Evolutionary conservation across 2,113 vertebrate genomes (phyloP).

Genomic region (Toxotes jaculatrix): DNA sequence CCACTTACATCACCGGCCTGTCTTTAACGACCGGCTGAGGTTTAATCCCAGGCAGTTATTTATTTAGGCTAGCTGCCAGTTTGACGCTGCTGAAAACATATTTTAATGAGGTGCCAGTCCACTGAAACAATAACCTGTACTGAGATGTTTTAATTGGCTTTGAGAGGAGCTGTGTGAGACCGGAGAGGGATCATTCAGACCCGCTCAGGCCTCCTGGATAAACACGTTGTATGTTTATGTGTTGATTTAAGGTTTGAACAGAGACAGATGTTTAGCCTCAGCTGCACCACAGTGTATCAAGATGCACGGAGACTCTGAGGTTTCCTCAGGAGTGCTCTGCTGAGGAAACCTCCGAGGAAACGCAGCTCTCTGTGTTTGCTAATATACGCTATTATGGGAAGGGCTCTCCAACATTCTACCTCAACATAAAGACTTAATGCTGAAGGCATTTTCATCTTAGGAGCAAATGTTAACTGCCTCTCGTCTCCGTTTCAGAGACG

Average conservation of each 20-base stretch:
- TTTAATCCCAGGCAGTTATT: constrained; percentile 70
- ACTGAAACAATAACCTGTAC: constrained; percentile 53
- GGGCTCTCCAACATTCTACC: constrained; percentile 9
- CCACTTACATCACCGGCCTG: constrained; percentile 48
- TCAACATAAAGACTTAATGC: not conserved
- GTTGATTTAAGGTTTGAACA: constrained; percentile 25
- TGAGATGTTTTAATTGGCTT: constrained; percentile 66
- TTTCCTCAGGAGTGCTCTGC: not conserved
- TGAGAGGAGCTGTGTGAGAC: constrained; percentile 35
- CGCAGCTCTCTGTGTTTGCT: not conserved
- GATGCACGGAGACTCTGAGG: not conserved
- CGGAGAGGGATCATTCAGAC: constrained; percentile 46
- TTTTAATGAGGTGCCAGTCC: constrained; percentile 59
- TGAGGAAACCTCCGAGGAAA: no score
- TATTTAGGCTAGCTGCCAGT: constrained; percentile 56
- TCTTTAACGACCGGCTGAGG: constrained; percentile 55
- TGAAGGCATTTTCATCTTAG: not conserved
- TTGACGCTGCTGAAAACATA: constrained; percentile 46
- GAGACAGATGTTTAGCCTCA: not conserved
- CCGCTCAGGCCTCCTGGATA: not conserved
- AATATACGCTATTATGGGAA: not conserved
- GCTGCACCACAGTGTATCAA: not conserved
- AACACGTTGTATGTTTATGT: not conserved
- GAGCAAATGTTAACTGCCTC: not conserved
- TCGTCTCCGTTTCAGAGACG: no score